phyloP scores from a whole-genome alignment of 2,113 vertebrate genomes.

The Pseudonaja textilis region DNA sequence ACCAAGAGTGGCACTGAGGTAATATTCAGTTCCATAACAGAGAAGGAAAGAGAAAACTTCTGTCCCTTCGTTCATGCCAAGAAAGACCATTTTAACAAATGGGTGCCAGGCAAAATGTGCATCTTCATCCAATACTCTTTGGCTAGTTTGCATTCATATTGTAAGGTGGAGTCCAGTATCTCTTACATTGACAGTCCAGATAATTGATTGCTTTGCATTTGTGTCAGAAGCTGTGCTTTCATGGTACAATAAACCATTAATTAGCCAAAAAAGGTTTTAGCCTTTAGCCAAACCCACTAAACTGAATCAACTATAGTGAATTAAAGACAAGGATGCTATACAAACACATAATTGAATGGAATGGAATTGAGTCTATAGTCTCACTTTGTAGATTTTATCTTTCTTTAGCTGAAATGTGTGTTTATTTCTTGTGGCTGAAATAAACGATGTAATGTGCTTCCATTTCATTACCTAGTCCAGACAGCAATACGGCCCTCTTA shows the following conservation, averaged over 20 bases:
- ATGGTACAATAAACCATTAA: background rate
- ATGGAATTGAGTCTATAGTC: background rate
- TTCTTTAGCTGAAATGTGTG: background rate
- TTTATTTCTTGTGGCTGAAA: background rate
- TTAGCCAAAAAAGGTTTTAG: background rate
- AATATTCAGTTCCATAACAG: background rate
- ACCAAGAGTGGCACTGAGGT: background rate
- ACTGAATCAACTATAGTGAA: background rate
- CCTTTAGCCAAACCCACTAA: background rate
- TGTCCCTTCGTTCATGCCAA: background rate
- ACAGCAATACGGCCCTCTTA: background rate
- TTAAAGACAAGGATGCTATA: background rate
- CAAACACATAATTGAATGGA: background rate
- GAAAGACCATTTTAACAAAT: background rate
- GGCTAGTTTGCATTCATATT: background rate
- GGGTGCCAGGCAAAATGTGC: background rate
- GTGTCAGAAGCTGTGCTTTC: background rate
- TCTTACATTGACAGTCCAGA: background rate
- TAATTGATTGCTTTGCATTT: background rate
- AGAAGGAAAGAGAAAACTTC: background rate
- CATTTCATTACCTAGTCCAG: background rate
- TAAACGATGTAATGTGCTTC: background rate
- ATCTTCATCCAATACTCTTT: background rate
- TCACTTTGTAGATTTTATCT: background rate
- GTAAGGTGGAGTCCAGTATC: background rate